Base-by-base conservation (phyloP, 2,113 vertebrate species). In the Serilophus lunatus region DNA sequence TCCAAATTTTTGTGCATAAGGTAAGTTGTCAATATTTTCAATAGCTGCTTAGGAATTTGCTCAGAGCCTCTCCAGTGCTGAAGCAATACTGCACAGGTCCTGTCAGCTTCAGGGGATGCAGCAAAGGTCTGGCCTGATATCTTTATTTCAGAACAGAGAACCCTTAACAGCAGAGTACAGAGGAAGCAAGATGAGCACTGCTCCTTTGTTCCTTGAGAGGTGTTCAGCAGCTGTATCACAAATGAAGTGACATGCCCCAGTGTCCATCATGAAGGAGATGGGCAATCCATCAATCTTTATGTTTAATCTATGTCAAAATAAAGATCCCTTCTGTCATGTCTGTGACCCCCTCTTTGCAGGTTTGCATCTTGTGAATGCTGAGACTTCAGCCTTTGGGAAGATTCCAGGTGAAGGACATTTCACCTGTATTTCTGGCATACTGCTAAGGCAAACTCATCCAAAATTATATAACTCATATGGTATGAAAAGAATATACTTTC, bases 251-350 rank as follows among this genome's bases (percentile, higher is more conserved):
- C 11, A 19, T 24, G 10, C 7, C 38, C 13, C 44, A 25, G 7
- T 0, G 0, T 47, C 51, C 50, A 82, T 20, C 4, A 8, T 6
- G 56, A 45, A 66, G 38, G 25, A 69, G 33, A 25, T 19, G 18
- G 63, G 19, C 29, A 89, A 14, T 66, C 12, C 69, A 60, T 63
- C 28, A 64, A 5, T 6, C 18, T 77, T 65, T 38, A 26, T 4
- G 7, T 7, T 82, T 24, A 42, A 26, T 66, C 24, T 18, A 7
- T 31, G 20, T n/a, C 1, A 2, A 75, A 23, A 26, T 50, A 42
- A 86, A 80, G 23, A 66, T 3, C 0, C 53, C 86, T 91, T 71
- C 51, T 10, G 3, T 22, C 35, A 49, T 20, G 13, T 29, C 28
- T 71, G 40, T 82, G 70, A 45, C 29, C 6, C 13, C n/a, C 8